Percentiles rank a stretch among this genome's conserved stretches.
Conservation (phyloP, 2,888 invertebrate species). For the Sisyra nigra region DNA sequence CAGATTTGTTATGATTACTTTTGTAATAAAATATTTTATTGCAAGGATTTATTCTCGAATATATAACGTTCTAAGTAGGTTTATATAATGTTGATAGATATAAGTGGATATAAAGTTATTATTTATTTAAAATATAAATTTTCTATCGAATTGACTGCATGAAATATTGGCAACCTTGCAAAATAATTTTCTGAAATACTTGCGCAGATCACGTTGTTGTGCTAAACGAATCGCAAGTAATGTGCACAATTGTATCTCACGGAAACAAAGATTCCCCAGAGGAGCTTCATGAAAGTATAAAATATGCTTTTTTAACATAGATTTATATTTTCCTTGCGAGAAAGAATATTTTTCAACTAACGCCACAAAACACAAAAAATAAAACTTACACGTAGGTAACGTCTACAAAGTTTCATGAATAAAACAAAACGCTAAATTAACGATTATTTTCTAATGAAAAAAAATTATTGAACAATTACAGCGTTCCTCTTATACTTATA, state of each 20-base stretch:
- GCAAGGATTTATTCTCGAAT: too few species aligned
- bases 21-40: too few species aligned
- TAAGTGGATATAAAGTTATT: too few species aligned
- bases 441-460: neutral
- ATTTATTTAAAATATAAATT: too few species aligned
- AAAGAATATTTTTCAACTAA: neutral
- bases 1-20: too few species aligned
- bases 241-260: slow-evolving; percentile 6
- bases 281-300: neutral
- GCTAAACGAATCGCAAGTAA: slow-evolving; percentile 8
- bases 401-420: neutral
- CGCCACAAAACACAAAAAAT: too few species aligned
- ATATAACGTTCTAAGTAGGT: too few species aligned
- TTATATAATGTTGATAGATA: too few species aligned
- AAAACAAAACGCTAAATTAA: neutral
- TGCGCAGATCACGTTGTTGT: slow-evolving; percentile 6
- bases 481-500: too few species aligned
- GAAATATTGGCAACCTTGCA: neutral
- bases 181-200: slow-evolving; percentile 1
- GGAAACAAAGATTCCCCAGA: slow-evolving; percentile 3
- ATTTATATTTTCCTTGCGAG: neutral
- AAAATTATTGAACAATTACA: neutral
- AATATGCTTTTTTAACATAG: slow-evolving; percentile 2
- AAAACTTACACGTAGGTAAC: too few species aligned
- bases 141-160: too few species aligned